Evolutionary conservation across 1,140 invertebrate genomes (phyloP), one percentile per base, ranked within the genome.

Genomic region (Cyrtorhinus lividipennis): DNA sequence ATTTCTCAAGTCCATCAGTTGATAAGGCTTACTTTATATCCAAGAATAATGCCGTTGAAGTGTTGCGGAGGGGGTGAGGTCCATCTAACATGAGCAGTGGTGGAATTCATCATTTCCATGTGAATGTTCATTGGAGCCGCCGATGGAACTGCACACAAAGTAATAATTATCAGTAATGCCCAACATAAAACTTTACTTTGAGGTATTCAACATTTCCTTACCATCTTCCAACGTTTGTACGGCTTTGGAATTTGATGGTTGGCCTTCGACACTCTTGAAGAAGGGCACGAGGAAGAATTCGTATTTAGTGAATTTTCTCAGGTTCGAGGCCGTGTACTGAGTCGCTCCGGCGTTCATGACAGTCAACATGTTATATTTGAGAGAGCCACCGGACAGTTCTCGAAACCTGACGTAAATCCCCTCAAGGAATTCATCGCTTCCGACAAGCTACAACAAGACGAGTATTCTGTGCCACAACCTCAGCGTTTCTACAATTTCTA

Each of bases 381-480:
- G 77, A 38, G 73, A 79, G 58, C 77, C 74, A 56, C 76, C 75
- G 12, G 83, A 83, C 57, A 88, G 76, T 69, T 90, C 85, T 63
- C 91, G 83, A 73, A 93, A 98, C 64, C 92, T 84, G 56, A 98
- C 87, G 71, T 95, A 94, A 20, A 95, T 85, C 12, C 94, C 94
- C 77, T 97, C 89, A 0, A 95, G 79, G 68, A 77, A 74, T 64
- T 79, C 76, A 2, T 75, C 74, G 23, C 75, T 75, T 62, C 72
- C 76, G 8, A 80, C 71, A 48, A 81, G 75, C 79, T 80, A 65
- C 60, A 66, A 64, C 25, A 64, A 25, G 1, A 56, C 48, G 23
- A 61, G n/a, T n/a, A n/a, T n/a, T n/a, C n/a, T n/a, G n/a, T n/a
- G n/a, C 23, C 20, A n/a, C 18, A 44, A 22, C 2, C 2, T n/a